A percentile compares a stretch with the other conserved stretches of the same genome.
phyloP scores from a whole-genome alignment of 1,140 invertebrate genomes.

The Drosophila kurseongensis region DNA sequence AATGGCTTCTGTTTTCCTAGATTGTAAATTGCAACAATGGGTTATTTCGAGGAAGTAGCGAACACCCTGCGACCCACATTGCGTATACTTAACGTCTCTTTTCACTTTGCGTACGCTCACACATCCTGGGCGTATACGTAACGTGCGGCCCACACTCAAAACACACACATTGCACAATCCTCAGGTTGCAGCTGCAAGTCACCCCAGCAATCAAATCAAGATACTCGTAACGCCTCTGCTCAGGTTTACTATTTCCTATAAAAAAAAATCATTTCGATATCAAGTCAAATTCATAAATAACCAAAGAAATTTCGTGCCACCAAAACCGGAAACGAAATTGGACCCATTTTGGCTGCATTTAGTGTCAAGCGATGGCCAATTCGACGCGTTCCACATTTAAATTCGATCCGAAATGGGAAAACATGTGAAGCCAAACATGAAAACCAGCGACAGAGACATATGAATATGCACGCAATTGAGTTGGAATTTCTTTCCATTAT shows the following conservation, averaged over 20 bases:
- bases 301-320: slow-evolving; percentile 44
- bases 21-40: slow-evolving; percentile 41
- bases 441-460: slow-evolving; percentile 17
- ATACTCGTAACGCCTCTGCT: slow-evolving; percentile 29
- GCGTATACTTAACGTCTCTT: slow-evolving; percentile 58
- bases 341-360: slow-evolving; percentile 67
- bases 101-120: slow-evolving; percentile 14
- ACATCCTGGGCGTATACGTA: slow-evolving; percentile 52
- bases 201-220: slow-evolving; percentile 24
- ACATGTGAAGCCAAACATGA: slow-evolving; percentile 45
- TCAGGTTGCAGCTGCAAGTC: slow-evolving; percentile 33
- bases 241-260: slow-evolving; percentile 9
- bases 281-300: slow-evolving; percentile 42
- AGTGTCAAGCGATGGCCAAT: slow-evolving; percentile 63
- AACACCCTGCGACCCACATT: slow-evolving; percentile 31
- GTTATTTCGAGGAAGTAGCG: not conserved
- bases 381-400: slow-evolving; percentile 73
- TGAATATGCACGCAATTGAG: slow-evolving; percentile 69
- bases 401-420: slow-evolving; percentile 43
- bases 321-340: slow-evolving; percentile 71
- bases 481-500: slow-evolving; percentile 61
- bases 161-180: slow-evolving; percentile 36
- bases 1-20: slow-evolving; percentile 27
- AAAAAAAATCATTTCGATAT: slow-evolving; percentile 11
- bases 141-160: slow-evolving; percentile 26